Evolutionary conservation across 2,888 invertebrate species (phyloP), one percentile per base, ranked within the genome.

Genomic region (Periphyllus acericola): DNA sequence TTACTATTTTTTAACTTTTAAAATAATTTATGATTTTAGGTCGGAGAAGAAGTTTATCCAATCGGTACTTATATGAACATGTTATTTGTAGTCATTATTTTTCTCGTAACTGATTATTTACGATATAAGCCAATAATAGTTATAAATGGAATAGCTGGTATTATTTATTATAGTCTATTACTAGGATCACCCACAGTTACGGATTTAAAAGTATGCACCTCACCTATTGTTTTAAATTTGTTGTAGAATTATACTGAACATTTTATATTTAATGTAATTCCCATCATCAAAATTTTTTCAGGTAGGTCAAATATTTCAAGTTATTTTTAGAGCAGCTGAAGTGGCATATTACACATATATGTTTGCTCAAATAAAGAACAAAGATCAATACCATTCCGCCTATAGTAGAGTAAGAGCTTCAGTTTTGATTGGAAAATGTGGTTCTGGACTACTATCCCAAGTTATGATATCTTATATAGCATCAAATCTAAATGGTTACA

Each of bases 341-440:
- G 95, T 98, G 3, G 98, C 98, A 0, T 98, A 98, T 92, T 96
- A 95, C 91, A 97, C 98, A 0, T 98, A 98, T 91, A 96, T 98
- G 90, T 98, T 97, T 92, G 96, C 98, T 40, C 96, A 97, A 93
- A 97, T 97, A 14, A 90, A 90, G 21, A 90, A 90, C 82, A 89
- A 89, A 46, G 75, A 74, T 34, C 94, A 94, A 90, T 98, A 96
- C 92, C 95, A 96, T 90, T 93, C 94, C 89, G 97, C 97, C 3
- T 96, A 98, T 0, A 96, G 97, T 0, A 96, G 95, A 91, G 96
- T 96, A 0, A 94, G 97, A 90, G 95, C 96, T 25, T 96, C 97
- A 0, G 94, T 95, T 89, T 93, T 96, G 95, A 91, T 94, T 5
- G 98, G 98, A 6, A 94, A 96, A 89, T 96, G 96, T 91, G 91